phyloP scores from a whole-genome alignment of 2,113 vertebrate species.

The Chionodraco myersi region DNA sequence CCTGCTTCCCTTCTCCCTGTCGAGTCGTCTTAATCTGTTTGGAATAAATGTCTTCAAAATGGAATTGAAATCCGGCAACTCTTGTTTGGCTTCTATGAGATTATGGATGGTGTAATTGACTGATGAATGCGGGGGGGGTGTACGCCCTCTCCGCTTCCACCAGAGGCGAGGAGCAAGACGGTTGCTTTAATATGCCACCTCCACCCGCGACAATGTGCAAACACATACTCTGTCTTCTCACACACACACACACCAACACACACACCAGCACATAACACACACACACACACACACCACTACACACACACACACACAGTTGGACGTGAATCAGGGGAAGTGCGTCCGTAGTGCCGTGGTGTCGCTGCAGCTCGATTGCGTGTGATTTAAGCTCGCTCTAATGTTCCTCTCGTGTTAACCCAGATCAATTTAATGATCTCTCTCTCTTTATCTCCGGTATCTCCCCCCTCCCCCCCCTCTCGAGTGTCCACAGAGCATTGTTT shows the following conservation, averaged over 20 bases:
- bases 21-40: too few species aligned
- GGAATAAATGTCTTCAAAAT: too few species aligned
- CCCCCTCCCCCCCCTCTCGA: not conserved
- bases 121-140: constrained; percentile 69
- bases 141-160: too few species aligned
- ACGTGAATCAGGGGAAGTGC: constrained; percentile 68
- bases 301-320: constrained; percentile 34
- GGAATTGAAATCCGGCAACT: too few species aligned
- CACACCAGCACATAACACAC: not conserved
- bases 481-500: constrained; percentile 59
- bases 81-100: too few species aligned
- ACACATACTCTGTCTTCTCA: not conserved
- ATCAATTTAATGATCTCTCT: constrained; percentile 76
- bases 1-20: too few species aligned
- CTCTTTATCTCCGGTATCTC: too few species aligned
- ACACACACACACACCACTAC: constrained; percentile 22
- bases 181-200: constrained; percentile 80
- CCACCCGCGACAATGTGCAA: constrained; percentile 38
- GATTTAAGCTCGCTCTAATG: constrained; percentile 73
- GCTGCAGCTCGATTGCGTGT: constrained; percentile 70
- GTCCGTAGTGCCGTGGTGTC: constrained; percentile 46
- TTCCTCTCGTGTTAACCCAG: constrained; percentile 77
- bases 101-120: constrained; percentile 80
- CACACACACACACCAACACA: constrained; percentile 13
- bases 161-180: constrained; percentile 74